A percentile compares a stretch with the other conserved stretches of the same genome.
Evolutionary conservation across 2,113 vertebrate genomes (phyloP).

Genomic region (Macaca mulatta): DNA sequence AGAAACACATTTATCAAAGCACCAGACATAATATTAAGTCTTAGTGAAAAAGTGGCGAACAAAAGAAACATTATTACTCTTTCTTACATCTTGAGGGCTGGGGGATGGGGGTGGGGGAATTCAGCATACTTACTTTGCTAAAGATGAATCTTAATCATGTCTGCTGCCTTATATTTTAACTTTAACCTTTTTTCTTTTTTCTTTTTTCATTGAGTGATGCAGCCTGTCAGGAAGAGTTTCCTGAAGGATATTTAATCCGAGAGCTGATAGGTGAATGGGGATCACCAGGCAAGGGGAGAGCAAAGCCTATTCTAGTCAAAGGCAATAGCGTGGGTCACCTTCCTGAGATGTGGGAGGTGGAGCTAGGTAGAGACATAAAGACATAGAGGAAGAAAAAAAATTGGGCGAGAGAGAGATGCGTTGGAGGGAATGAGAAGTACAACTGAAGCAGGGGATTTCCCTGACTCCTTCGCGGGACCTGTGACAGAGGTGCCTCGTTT

Average conservation of each 20-base stretch:
- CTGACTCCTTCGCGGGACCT: no score
- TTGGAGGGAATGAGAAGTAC: background rate
- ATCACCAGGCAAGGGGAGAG: background rate
- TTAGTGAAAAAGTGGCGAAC: background rate
- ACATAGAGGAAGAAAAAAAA: background rate
- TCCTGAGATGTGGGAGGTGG: background rate
- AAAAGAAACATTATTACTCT: background rate
- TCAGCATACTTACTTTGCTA: background rate
- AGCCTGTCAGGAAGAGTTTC: background rate
- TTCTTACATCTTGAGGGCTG: background rate
- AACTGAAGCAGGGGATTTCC: no score
- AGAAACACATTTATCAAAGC: background rate
- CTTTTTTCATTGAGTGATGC: background rate
- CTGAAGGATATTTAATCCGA: background rate
- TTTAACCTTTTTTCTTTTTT: background rate
- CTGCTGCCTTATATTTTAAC: background rate
- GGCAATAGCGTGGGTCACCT: background rate
- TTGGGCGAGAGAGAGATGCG: fast-evolving
- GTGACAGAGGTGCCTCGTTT: no score
- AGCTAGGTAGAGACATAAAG: background rate
- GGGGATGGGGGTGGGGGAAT: background rate
- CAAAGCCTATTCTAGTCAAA: background rate
- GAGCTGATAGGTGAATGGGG: background rate
- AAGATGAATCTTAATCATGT: background rate
- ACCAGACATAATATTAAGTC: background rate